These are phyloP conservation scores for Globicephala melas DNA, from an alignment of 2,113 vertebrate genomes.

Conservation along the genomic window DNA sequence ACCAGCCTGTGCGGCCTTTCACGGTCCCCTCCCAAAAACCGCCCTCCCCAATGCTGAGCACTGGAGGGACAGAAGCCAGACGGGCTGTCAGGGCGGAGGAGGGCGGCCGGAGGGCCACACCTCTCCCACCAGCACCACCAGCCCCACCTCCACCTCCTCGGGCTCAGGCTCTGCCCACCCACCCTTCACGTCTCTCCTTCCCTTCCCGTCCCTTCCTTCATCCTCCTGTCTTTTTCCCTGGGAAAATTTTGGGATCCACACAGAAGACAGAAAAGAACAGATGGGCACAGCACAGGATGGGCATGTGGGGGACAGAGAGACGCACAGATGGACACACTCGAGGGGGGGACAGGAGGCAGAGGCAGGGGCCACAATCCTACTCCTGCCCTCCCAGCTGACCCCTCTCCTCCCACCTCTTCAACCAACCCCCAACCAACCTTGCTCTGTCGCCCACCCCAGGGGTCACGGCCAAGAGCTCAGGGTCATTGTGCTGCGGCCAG, in stretches of 20 bases:
- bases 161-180: background rate
- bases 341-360: background rate
- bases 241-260: slow-evolving; percentile 38
- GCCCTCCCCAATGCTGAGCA: slow-evolving; percentile 98
- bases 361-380: background rate
- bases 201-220: background rate
- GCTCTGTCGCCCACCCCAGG: background rate
- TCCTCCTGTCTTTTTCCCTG: background rate
- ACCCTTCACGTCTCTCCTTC: background rate
- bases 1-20: slow-evolving; percentile 98
- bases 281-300: slow-evolving; percentile 58
- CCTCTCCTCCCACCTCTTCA: background rate
- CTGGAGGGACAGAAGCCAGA: slow-evolving; percentile 77
- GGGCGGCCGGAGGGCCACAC: background rate
- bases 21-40: slow-evolving; percentile 99
- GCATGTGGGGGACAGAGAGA: slow-evolving; percentile 56
- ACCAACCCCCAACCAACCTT: background rate
- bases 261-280: slow-evolving; percentile 41
- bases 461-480: slow-evolving; percentile 20
- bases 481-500: background rate
- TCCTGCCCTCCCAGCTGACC: background rate
- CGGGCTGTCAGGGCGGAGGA: background rate
- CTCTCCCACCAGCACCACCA: background rate
- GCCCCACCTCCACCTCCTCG: background rate
- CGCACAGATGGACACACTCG: slow-evolving; percentile 24